These are phyloP conservation scores for Baccha elongata DNA, from an alignment of 2,888 invertebrate species.

Conservation along the genomic window DNA sequence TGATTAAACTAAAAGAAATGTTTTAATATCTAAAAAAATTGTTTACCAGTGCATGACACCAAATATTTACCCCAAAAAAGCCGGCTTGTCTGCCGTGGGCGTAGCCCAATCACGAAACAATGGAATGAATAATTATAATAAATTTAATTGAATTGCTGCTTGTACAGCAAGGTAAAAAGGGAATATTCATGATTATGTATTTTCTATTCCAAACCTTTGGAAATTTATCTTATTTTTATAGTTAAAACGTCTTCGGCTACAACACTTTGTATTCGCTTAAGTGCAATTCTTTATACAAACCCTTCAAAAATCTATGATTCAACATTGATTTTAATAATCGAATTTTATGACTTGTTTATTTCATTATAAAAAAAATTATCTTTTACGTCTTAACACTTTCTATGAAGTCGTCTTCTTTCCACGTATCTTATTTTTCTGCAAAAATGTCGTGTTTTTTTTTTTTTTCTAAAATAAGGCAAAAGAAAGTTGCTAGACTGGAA, in stretches of 20 bases:
- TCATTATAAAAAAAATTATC: not conserved
- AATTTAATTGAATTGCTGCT: constrained; percentile 3
- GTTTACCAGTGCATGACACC: constrained; percentile 31
- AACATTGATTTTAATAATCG: too few species aligned
- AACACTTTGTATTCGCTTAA: too few species aligned
- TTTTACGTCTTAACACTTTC: constrained; percentile 6
- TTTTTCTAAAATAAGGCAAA: not conserved
- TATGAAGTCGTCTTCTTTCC: constrained; percentile 1
- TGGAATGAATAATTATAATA: constrained; percentile 30
- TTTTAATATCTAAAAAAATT: constrained; percentile 1
- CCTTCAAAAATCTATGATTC: too few species aligned
- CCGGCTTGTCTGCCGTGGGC: constrained; percentile 66
- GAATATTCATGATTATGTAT: too few species aligned
- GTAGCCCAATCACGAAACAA: constrained; percentile 60
- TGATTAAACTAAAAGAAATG: not conserved
- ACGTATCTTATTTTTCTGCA: constrained; percentile 11
- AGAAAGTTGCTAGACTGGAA: constrained; percentile 57
- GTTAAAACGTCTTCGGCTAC: too few species aligned
- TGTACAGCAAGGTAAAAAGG: too few species aligned
- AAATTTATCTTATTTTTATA: too few species aligned
- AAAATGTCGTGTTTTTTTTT: not conserved
- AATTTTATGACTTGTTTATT: too few species aligned
- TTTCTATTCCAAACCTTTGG: too few species aligned
- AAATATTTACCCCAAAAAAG: constrained; percentile 55
- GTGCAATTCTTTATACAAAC: too few species aligned